A percentile compares a stretch with the other conserved stretches of the same genome.
Evolutionary conservation across 1,140 invertebrate species (phyloP).

Genomic region (Neodiprion fabricii): DNA sequence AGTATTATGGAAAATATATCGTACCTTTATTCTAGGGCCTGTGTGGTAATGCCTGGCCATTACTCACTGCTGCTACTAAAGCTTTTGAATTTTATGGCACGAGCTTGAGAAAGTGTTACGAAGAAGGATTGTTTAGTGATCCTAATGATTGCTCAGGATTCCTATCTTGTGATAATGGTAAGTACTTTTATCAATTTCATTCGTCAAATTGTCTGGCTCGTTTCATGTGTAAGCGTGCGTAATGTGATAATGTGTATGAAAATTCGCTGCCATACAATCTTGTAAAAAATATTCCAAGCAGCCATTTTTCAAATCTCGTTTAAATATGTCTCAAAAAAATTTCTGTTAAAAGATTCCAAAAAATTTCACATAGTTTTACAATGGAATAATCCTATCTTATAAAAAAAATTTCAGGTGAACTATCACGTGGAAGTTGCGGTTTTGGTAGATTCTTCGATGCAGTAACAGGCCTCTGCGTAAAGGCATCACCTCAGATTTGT

Average conservation of each 20-base stretch:
- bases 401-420: conserved; percentile 30
- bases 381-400: neutral
- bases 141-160: conserved; percentile 72
- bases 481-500: conserved; percentile 43
- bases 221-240: too few species aligned
- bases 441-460: conserved; percentile 44
- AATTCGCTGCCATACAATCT: too few species aligned
- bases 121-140: conserved; percentile 65
- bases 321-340: neutral
- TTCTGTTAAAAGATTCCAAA: neutral
- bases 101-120: conserved; percentile 53
- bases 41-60: conserved; percentile 71
- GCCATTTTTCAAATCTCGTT: neutral
- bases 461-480: conserved; percentile 34
- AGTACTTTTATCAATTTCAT: conserved; percentile 58
- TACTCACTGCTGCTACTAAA: conserved; percentile 66
- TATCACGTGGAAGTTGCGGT: conserved; percentile 50
- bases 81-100: conserved; percentile 58
- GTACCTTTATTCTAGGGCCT: conserved; percentile 57
- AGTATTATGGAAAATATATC: too few species aligned
- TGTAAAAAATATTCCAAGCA: too few species aligned
- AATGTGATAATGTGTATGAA: too few species aligned
- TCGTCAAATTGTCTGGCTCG: too few species aligned
- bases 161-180: conserved; percentile 70
- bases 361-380: too few species aligned